phyloP scores from a whole-genome alignment of 2,888 invertebrate species.

The Tryphoninae sp. region DNA sequence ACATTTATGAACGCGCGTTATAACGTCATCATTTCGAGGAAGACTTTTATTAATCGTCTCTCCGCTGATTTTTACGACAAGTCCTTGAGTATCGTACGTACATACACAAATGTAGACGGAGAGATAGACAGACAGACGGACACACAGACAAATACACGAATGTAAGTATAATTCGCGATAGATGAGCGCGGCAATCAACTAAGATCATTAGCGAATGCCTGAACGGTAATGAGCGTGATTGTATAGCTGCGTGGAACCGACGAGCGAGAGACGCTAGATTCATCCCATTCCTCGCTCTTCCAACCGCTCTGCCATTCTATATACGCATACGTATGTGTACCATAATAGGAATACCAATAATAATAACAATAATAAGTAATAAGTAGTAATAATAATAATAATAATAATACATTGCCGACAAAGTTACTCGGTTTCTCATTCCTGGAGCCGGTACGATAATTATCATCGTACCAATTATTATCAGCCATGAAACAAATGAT shows the following conservation, averaged over 20 bases:
- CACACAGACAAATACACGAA: constrained; percentile 53
- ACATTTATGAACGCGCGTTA: constrained; percentile 17
- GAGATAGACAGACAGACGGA: neutral
- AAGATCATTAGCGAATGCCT: constrained; percentile 78
- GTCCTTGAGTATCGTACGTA: constrained; percentile 72
- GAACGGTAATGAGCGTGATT: constrained; percentile 78
- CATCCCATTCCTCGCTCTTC: constrained; percentile 27
- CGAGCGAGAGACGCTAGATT: constrained; percentile 33
- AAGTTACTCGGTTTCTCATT: constrained; percentile 34
- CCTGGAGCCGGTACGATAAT: constrained; percentile 13
- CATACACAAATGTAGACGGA: constrained; percentile 63
- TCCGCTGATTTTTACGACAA: constrained; percentile 72
- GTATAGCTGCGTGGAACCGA: constrained; percentile 33
- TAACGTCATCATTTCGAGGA: constrained; percentile 59
- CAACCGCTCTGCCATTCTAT: neutral
- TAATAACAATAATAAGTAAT: neutral
- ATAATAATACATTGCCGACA: constrained; percentile 22
- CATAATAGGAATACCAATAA: neutral
- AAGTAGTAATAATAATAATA: neutral
- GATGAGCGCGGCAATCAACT: constrained; percentile 70
- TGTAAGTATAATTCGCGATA: constrained; percentile 34
- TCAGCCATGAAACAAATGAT: constrained; percentile 21
- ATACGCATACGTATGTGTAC: neutral
- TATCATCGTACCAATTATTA: constrained; percentile 36
- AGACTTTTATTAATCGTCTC: constrained; percentile 70